Percentiles rank a stretch among this genome's conserved stretches.
Evolutionary conservation across 2,888 invertebrate species (phyloP).

Genomic region (Hydriomena furcata): DNA sequence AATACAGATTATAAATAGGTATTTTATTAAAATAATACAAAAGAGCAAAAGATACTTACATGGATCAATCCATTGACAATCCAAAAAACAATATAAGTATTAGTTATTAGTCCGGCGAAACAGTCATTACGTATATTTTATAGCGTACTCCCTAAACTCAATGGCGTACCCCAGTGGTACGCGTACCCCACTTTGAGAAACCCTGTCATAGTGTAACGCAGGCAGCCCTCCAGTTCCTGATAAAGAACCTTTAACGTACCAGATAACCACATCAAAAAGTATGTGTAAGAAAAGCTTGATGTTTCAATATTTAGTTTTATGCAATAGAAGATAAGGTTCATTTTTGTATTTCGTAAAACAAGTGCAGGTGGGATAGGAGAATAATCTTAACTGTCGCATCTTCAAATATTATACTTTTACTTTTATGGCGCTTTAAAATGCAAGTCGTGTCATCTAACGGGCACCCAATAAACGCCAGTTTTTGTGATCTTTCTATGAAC

Average conservation of each 20-base stretch:
- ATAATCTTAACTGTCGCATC: slow-evolving; percentile 77
- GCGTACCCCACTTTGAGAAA: too few species aligned
- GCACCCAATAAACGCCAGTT: slow-evolving; percentile 43
- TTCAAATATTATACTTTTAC: slow-evolving; percentile 78
- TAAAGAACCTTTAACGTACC: slow-evolving; percentile 64
- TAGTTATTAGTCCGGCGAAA: too few species aligned
- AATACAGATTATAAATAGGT: too few species aligned
- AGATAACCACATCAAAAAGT: slow-evolving; percentile 75
- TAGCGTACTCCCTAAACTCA: too few species aligned
- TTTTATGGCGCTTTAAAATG: slow-evolving; percentile 74
- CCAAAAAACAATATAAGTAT: too few species aligned
- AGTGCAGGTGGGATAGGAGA: slow-evolving; percentile 73
- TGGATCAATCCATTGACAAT: too few species aligned
- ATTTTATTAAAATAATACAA: too few species aligned
- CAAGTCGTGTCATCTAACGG: slow-evolving; percentile 70
- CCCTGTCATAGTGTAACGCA: slow-evolving; percentile 76
- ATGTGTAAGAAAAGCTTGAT: slow-evolving; percentile 44
- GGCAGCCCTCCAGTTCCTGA: slow-evolving; percentile 53
- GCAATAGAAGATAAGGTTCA: slow-evolving; percentile 24
- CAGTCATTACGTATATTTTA: too few species aligned
- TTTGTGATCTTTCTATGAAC: slow-evolving; percentile 41
- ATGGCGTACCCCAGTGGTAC: too few species aligned
- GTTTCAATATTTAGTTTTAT: slow-evolving; percentile 39
- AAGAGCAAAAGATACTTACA: too few species aligned
- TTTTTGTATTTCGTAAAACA: slow-evolving; percentile 42